phyloP scores from a whole-genome alignment of 2,797 vertebrate genomes.

The Graptemys geographica region DNA sequence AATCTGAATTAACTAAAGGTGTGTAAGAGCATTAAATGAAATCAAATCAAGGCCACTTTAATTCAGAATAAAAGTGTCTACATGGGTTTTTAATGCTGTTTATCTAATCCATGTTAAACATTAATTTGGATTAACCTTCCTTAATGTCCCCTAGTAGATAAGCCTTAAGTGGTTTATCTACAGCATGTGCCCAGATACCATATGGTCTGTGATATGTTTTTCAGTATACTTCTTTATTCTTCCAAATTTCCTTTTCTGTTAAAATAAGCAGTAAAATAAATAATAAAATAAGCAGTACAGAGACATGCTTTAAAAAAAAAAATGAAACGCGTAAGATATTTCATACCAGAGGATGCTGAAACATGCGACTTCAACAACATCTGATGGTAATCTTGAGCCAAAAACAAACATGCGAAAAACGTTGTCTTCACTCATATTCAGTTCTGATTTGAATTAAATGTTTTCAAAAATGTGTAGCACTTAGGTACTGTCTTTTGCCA shows the following conservation, averaged over 20 bases:
- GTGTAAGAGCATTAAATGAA: background rate
- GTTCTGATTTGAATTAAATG: slow-evolving; percentile 53
- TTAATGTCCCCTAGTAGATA: background rate
- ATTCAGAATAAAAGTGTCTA: background rate
- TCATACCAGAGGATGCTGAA: background rate
- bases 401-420: background rate
- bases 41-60: background rate
- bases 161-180: background rate
- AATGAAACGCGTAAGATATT: background rate
- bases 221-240: background rate
- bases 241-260: background rate
- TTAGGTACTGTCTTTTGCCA: slow-evolving; percentile 21
- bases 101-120: background rate
- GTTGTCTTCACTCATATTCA: background rate
- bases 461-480: background rate
- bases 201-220: background rate
- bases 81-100: background rate
- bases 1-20: background rate
- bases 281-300: background rate
- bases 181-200: background rate
- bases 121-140: background rate
- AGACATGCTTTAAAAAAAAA: fast-evolving
- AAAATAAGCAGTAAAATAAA: background rate
- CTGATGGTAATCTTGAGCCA: slow-evolving; percentile 33
- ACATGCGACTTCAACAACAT: slow-evolving; percentile 4